phyloP scores from a whole-genome alignment of 2,888 invertebrate genomes.

The Zygogramma bicolorata region DNA sequence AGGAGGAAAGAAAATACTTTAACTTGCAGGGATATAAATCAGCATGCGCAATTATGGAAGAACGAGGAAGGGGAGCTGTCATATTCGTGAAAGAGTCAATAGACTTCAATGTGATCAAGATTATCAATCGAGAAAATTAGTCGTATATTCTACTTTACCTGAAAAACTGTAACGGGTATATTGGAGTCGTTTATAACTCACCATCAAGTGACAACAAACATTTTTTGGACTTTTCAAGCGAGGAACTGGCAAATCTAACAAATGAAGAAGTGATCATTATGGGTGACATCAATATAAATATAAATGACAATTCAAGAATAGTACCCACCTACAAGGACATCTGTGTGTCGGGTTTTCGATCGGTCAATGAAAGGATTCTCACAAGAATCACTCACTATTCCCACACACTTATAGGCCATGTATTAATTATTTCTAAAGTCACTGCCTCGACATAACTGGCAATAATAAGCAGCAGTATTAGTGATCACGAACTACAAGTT shows the following conservation, averaged over 20 bases:
- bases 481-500: background rate
- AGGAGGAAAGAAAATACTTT: background rate
- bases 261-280: conserved; percentile 7
- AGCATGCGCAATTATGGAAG: background rate
- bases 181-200: background rate
- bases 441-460: background rate
- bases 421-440: background rate
- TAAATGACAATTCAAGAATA: conserved; percentile 4
- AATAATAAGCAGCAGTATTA: background rate
- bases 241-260: background rate
- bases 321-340: conserved; percentile 7
- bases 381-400: background rate
- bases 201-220: conserved; percentile 9
- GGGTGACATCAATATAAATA: conserved; percentile 1
- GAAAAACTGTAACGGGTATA: no score
- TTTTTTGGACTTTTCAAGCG: background rate
- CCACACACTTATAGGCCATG: background rate
- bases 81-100: background rate
- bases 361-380: background rate
- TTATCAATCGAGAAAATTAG: conserved; percentile 8
- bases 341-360: background rate
- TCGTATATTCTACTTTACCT: conserved; percentile 12
- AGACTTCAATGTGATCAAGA: conserved; percentile 14
- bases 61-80: conserved; percentile 10
- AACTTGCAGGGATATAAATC: background rate